Percentiles rank a stretch among this genome's conserved stretches.
These are phyloP conservation scores for Agelaius phoeniceus DNA, from an alignment of 2,113 vertebrate genomes.

Conservation along the genomic window DNA sequence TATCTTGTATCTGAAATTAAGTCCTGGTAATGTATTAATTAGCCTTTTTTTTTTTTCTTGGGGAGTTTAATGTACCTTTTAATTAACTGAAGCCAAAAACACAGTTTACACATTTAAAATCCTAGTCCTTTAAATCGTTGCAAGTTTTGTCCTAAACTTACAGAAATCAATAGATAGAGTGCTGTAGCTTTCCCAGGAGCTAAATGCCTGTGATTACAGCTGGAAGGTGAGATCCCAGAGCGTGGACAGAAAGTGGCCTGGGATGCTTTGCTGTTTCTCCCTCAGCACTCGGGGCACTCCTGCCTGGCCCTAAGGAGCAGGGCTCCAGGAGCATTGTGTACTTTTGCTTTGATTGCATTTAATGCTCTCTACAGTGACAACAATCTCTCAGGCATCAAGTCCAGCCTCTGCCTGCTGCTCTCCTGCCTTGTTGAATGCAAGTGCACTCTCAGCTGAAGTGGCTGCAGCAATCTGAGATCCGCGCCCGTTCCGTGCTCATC, in stretches of 20 bases:
- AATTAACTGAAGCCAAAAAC: conserved; percentile 4
- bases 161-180: neutral
- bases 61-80: neutral
- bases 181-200: neutral
- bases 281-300: neutral
- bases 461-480: neutral
- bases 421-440: neutral
- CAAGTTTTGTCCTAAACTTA: neutral
- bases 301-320: neutral
- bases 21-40: neutral
- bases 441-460: neutral
- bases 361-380: neutral
- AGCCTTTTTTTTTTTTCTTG: neutral
- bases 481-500: neutral
- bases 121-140: neutral
- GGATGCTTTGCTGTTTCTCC: neutral
- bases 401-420: neutral
- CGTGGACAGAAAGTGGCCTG: neutral
- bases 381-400: neutral
- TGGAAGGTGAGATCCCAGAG: neutral
- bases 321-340: neutral
- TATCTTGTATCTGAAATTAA: neutral
- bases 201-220: neutral
- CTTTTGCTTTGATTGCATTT: neutral
- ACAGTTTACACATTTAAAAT: neutral